Conservation (phyloP, 2,888 invertebrate genomes). For the Drosophila antonietae region DNA sequence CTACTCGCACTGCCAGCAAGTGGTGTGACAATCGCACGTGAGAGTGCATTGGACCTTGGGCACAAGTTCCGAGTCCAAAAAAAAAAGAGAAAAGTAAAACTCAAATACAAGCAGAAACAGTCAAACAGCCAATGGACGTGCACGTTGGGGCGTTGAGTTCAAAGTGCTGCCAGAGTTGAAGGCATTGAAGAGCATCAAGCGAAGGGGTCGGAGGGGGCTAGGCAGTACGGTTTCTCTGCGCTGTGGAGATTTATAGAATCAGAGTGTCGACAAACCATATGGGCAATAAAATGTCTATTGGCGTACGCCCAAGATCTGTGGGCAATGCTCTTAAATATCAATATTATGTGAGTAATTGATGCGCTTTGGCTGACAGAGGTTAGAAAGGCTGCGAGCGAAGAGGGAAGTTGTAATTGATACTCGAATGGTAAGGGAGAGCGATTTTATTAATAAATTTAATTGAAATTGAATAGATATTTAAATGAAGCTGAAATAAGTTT, state of each 20-base stretch:
- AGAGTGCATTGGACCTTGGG: constrained; percentile 69
- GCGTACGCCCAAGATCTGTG: constrained; percentile 12
- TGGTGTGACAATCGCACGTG: constrained; percentile 78
- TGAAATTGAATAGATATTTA: neutral
- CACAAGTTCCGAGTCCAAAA: constrained; percentile 30
- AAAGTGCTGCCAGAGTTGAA: constrained; percentile 37
- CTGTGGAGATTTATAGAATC: constrained; percentile 17
- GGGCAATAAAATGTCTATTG: constrained; percentile 51
- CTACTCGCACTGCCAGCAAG: constrained; percentile 45
- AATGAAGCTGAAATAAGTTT: no score
- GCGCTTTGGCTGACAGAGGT: neutral
- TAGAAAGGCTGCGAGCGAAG: neutral
- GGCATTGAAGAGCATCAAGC: neutral
- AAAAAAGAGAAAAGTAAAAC: constrained; percentile 4
- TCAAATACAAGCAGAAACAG: neutral
- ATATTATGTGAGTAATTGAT: constrained; percentile 23
- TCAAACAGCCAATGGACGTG: neutral
- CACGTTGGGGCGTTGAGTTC: constrained; percentile 41
- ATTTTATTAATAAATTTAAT: neutral
- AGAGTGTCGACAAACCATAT: constrained; percentile 52
- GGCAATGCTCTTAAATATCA: constrained; percentile 8
- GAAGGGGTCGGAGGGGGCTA: neutral
- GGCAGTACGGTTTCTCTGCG: neutral
- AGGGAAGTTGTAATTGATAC: neutral
- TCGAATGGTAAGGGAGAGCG: neutral